Conservation (phyloP, 2,113 vertebrate species). For the Cyprinodon tularosa region DNA sequence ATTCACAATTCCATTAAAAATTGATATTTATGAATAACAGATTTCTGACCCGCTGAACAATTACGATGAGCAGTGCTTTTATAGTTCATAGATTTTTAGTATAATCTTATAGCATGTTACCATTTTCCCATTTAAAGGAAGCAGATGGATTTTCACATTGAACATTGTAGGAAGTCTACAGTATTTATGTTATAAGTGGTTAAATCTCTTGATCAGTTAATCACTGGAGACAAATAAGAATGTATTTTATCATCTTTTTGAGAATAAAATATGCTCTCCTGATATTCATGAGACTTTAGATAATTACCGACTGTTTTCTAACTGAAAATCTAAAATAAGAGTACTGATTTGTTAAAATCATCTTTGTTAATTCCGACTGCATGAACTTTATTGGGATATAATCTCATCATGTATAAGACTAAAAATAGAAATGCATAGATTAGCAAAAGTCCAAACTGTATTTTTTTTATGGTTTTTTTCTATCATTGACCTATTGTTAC, state of each 20-base stretch:
- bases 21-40: too few species aligned
- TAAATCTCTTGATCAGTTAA: not conserved
- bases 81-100: too few species aligned
- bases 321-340: not conserved
- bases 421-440: not conserved
- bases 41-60: too few species aligned
- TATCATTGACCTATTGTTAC: too few species aligned
- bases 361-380: not conserved
- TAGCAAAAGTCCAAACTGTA: too few species aligned
- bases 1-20: too few species aligned
- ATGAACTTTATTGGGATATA: not conserved
- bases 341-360: not conserved
- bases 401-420: not conserved
- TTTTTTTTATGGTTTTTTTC: too few species aligned
- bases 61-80: too few species aligned
- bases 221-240: not conserved
- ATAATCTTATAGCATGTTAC: too few species aligned
- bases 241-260: not conserved
- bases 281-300: not conserved
- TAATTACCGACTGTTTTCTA: not conserved
- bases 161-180: not conserved
- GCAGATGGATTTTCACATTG: slow-evolving; percentile 5
- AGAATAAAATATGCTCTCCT: not conserved
- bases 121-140: not conserved
- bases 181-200: not conserved